Conservation (phyloP, 2,113 vertebrate genomes). For the Nicator chloris region DNA sequence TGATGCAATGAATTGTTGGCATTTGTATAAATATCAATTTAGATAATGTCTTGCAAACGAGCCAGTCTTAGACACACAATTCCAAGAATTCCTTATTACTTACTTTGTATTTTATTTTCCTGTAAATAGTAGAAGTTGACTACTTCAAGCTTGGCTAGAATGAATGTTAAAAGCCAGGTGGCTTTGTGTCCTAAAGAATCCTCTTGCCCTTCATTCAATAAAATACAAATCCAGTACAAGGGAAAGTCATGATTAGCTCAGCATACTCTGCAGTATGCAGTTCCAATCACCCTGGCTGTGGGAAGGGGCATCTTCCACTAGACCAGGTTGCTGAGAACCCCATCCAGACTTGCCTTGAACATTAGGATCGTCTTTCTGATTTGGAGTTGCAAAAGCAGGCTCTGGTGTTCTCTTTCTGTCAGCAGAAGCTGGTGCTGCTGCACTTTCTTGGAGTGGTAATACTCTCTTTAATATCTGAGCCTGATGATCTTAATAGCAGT, state of each 20-base stretch:
- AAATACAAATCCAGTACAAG: not conserved
- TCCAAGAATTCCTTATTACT: not conserved
- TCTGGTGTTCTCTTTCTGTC: not conserved
- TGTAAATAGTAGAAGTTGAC: not conserved
- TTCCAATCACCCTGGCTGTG: not conserved
- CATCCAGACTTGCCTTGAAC: not conserved
- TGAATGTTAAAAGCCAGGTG: not conserved
- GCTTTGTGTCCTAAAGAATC: not conserved
- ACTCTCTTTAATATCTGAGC: not conserved
- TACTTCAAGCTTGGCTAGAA: not conserved
- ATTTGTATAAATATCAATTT: not conserved
- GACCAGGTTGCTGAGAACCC: not conserved
- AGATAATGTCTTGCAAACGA: not conserved
- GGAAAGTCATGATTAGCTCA: not conserved
- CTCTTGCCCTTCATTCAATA: not conserved
- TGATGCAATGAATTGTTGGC: not conserved
- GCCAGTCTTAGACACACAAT: not conserved
- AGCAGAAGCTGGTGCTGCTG: not conserved
- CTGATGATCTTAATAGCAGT: not conserved
- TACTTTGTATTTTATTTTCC: not conserved
- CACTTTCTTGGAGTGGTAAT: not conserved
- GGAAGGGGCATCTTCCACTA: not conserved
- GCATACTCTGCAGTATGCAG: not conserved
- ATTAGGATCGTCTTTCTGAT: not conserved
- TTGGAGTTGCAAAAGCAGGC: not conserved